These are phyloP conservation scores for Asobara japonica DNA, from an alignment of 1,140 invertebrate genomes.

Conservation along the genomic window DNA sequence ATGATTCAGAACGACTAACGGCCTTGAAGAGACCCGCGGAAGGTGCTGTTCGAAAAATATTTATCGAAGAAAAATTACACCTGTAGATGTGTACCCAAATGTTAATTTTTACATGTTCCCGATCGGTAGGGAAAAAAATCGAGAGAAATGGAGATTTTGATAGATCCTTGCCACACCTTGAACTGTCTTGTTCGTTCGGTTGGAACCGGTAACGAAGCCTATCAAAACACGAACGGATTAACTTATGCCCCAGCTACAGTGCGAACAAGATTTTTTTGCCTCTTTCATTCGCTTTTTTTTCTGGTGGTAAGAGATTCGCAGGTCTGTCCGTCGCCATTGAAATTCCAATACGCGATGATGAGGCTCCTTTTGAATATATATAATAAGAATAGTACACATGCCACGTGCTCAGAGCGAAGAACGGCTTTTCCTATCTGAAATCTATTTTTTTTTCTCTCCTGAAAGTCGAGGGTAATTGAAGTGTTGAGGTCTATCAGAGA, in stretches of 20 bases:
- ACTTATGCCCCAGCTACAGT: constrained; percentile 31
- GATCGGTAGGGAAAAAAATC: neutral
- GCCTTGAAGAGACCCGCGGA: too few relatives aligned
- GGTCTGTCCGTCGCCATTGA: constrained; percentile 12
- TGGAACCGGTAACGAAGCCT: constrained; percentile 42
- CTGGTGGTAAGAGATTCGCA: constrained; percentile 1
- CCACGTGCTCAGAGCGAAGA: neutral
- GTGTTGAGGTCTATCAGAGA: too few relatives aligned
- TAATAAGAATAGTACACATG: neutral
- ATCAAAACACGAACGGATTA: constrained; percentile 39
- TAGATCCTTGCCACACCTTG: constrained; percentile 47
- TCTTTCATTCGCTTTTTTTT: neutral
- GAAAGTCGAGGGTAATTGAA: neutral
- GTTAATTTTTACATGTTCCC: neutral
- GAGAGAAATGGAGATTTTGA: constrained; percentile 29
- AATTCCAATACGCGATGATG: constrained; percentile 23
- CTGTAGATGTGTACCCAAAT: neutral
- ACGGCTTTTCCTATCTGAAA: neutral
- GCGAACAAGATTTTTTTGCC: constrained; percentile 22
- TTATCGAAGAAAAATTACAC: neutral
- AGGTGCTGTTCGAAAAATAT: too few relatives aligned
- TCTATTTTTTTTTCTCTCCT: neutral
- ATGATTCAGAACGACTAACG: too few relatives aligned
- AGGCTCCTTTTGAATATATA: constrained; percentile 1
- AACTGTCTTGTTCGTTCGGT: constrained; percentile 46